These are phyloP conservation scores for Aphrophora alni DNA, from an alignment of 2,888 invertebrate genomes.

Conservation along the genomic window DNA sequence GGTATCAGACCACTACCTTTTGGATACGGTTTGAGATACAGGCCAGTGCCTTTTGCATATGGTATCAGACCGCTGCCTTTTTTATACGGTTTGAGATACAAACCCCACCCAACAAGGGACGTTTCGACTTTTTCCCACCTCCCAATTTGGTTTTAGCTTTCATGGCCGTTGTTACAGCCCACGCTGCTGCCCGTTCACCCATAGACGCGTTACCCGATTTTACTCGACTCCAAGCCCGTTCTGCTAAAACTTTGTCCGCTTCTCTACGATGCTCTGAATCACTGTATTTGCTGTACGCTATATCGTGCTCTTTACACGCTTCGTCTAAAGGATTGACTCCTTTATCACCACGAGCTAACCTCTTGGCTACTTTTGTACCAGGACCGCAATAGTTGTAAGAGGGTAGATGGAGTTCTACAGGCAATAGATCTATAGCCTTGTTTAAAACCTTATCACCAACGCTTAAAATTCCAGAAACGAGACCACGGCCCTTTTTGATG, in stretches of 20 bases:
- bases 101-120: too few relatives aligned
- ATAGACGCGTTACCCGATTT: slow-evolving; percentile 26
- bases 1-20: slow-evolving; percentile 12
- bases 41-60: slow-evolving; percentile 21
- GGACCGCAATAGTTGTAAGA: slow-evolving; percentile 43
- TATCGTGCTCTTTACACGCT: slow-evolving; percentile 44
- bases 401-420: slow-evolving; percentile 41
- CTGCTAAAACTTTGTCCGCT: slow-evolving; percentile 37
- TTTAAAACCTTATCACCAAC: slow-evolving; percentile 38
- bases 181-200: slow-evolving; percentile 41
- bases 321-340: slow-evolving; percentile 42
- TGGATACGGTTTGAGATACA: slow-evolving; percentile 26
- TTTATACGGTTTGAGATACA: too few relatives aligned
- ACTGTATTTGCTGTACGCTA: slow-evolving; percentile 34
- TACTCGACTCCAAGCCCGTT: slow-evolving; percentile 39
- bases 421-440: slow-evolving; percentile 29
- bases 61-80: neutral
- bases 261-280: slow-evolving; percentile 25
- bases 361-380: slow-evolving; percentile 39
- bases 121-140: neutral
- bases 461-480: too few relatives aligned
- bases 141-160: slow-evolving; percentile 42
- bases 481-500: too few relatives aligned
- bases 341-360: slow-evolving; percentile 25
- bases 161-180: slow-evolving; percentile 43